Base-by-base conservation (phyloP, 2,113 vertebrate genomes). In the Ornithorhynchus anatinus region DNA sequence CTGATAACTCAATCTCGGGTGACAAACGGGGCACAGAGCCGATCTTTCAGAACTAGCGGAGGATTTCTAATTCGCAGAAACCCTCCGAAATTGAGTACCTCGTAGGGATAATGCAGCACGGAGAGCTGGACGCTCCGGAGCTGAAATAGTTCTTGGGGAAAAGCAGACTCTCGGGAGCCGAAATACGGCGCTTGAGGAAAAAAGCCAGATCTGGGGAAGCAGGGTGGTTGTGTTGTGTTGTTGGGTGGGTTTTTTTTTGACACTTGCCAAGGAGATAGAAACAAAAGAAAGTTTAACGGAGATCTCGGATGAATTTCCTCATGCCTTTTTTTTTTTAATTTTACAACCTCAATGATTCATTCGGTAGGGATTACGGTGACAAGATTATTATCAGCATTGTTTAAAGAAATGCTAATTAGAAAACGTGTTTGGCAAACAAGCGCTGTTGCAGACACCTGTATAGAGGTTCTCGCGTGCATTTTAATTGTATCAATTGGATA, bases 211-310 rank as follows among this genome's bases (percentile, higher is more conserved):
- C 19, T 44, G 36, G 3, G 20, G 47, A 64, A 54, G 53, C 25
- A 2, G 77, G 69, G 77, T 43, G 80, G 67, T 75, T n/a, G n/a
- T n/a, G n/a, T n/a, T n/a, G n/a, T n/a, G n/a, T n/a, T n/a, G n/a
- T n/a, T n/a, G n/a, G n/a, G n/a, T n/a, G n/a, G n/a, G n/a, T n/a
- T n/a, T n/a, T n/a, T 64, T 86, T 85, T 70, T 80, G 70, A 79
- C 82, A 72, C 77, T 36, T 84, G 86, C 76, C 64, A 32, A 64
- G 79, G 68, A 75, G 63, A 82, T 88, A 81, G 33, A 89, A 86
- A 89, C 88, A 92, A 89, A 91, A 86, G 85, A 68, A 88, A 90
- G 83, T 86, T 89, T 87, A 84, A 77, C 71, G 51, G 89, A 62
- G 73, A 76, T 88, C 63, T 69, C 77, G 72, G 64, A 87, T 59